Percentiles rank a stretch among this genome's conserved stretches.
Conservation (phyloP, 2,888 invertebrate species). For the Aporophyla nigra region DNA sequence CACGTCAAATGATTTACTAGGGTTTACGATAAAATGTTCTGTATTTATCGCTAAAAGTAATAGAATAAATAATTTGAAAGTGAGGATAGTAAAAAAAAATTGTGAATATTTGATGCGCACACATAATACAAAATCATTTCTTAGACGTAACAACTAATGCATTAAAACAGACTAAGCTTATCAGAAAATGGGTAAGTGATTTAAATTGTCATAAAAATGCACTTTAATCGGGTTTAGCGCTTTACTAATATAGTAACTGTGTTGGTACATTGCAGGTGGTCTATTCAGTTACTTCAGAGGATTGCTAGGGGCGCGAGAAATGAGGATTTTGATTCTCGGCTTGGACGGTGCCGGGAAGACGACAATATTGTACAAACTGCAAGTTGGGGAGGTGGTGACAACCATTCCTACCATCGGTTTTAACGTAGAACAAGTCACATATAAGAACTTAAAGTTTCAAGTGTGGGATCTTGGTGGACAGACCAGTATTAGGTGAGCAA, state of each 20-base stretch:
- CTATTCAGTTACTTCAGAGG: conserved; percentile 99
- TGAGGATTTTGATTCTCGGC: conserved; percentile 99
- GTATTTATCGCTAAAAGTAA: conserved; percentile 73
- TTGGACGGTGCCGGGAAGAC: conserved; percentile 99
- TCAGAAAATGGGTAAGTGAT: conserved; percentile 86
- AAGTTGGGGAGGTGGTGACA: conserved; percentile 99
- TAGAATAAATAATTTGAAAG: conserved; percentile 65
- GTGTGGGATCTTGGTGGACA: conserved; percentile 99
- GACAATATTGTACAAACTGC: conserved; percentile 98
- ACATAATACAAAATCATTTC: conserved; percentile 75
- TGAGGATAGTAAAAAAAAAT: conserved; percentile 69
- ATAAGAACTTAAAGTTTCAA: conserved; percentile 99
- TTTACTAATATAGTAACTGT: conserved; percentile 44
- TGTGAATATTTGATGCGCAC: conserved; percentile 70
- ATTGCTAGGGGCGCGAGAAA: conserved; percentile 98
- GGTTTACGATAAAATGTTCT: conserved; percentile 79
- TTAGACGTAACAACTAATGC: conserved; percentile 82
- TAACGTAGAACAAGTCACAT: conserved; percentile 99
- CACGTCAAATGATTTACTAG: conserved; percentile 81
- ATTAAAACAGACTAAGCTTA: conserved; percentile 83
- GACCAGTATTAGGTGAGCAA: conserved; percentile 97
- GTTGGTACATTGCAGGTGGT: conserved; percentile 93
- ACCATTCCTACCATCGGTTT: conserved; percentile 99
- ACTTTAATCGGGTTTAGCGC: conserved; percentile 59
- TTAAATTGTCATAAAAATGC: conserved; percentile 69